Base-by-base conservation (phyloP, 2,888 invertebrate species). In the Pediacus dermestoides region DNA sequence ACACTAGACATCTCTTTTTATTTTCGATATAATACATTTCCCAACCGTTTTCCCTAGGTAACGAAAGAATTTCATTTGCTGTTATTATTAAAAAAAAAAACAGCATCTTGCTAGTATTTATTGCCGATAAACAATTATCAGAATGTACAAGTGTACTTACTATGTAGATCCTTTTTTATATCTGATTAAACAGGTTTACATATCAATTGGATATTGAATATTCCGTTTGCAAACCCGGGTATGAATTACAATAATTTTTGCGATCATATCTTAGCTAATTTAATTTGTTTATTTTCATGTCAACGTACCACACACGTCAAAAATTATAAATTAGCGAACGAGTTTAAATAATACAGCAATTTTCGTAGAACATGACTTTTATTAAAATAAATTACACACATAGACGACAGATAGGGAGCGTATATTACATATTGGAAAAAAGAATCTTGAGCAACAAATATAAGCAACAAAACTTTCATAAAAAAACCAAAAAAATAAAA, bases 361-460 rank as follows among this genome's bases (percentile, higher is more conserved):
- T 43, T 61, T 54, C 62, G n/a, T 7, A 13, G 63, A 67, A 67
- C 66, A 67, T 66, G 64, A 66, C 65, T 69, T 69, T 68, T 70
- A 70, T 70, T 70, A 70, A 70, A 70, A 70, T 70, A 70, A 70
- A 70, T 70, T 70, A 70, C 70, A 70, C 68, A 70, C 70, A 69
- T 60, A 63, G 63, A 70, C 68, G 68, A 70, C 66, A 66, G 61
- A 60, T 53, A 56, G 46, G 49, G 55, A 55, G 55, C 58, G 49
- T 66, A 65, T 64, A 58, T 60, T 66, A 68, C 67, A 69, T 61
- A 44, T 37, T 37, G 41, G 33, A 55, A 51, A 57, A 57, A 39
- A 14, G 64, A 66, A 64, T 61, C 62, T 68, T 70, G 70, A 70
- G 70, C 69, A 70, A 70, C 68, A 69, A 67, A 65, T 63, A 28